Conservation (phyloP, 2,888 invertebrate species). For the Eretmocerus hayati region DNA sequence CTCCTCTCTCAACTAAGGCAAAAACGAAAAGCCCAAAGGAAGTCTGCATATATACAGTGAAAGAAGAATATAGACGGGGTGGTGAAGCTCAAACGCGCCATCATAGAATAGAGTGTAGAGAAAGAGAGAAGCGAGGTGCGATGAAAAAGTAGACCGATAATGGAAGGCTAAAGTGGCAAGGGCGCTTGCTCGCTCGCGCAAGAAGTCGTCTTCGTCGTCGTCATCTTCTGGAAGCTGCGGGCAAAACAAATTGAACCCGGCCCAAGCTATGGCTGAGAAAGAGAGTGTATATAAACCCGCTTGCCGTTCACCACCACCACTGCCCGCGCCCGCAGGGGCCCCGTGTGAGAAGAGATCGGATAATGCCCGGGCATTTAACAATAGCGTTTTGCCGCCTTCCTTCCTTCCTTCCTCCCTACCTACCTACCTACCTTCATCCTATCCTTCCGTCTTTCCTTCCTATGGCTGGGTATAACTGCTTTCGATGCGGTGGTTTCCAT, state of each 20-base stretch:
- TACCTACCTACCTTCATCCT: no score
- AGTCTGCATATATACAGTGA: no score
- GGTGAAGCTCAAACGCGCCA: no score
- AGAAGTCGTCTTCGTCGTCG: conserved; percentile 26
- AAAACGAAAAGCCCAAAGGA: conserved; percentile 24
- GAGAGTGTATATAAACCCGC: conserved; percentile 30
- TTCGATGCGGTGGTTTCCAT: no score
- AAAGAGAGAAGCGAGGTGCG: conserved; percentile 1
- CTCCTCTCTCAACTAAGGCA: no score
- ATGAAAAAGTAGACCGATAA: conserved; percentile 26
- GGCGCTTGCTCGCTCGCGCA: no score
- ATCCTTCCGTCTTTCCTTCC: no score
- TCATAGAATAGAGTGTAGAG: no score
- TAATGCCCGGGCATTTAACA: conserved; percentile 38
- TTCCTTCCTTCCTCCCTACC: background rate
- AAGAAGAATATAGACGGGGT: background rate
- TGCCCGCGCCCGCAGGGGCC: no score
- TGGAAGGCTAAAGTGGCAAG: conserved; percentile 24
- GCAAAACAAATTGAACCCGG: conserved; percentile 37
- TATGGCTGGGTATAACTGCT: no score
- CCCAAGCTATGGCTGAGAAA: background rate
- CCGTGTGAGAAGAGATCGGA: conserved; percentile 23
- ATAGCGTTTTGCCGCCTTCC: conserved; percentile 30
- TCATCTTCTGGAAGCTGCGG: conserved; percentile 15
- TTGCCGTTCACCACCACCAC: no score